Evolutionary conservation across 2,113 vertebrate species (phyloP).

Genomic region (Nesoenas mayeri): DNA sequence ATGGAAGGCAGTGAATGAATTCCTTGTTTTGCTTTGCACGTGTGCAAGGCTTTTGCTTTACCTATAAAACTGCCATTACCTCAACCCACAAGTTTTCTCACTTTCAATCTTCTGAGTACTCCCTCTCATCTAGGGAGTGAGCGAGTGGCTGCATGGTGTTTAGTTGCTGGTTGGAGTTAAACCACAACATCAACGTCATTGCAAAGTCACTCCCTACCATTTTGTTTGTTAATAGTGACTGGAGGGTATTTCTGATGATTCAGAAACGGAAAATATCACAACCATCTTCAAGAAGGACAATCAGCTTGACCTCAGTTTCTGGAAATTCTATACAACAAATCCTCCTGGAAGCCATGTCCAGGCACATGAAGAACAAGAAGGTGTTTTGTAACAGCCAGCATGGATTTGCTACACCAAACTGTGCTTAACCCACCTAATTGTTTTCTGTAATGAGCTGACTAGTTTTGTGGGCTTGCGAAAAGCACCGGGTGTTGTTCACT

Average conservation of each 20-base stretch:
- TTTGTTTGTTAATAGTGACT: neutral
- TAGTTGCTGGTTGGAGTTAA: no score
- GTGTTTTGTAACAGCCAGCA: neutral
- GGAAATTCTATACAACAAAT: neutral
- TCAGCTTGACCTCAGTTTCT: neutral
- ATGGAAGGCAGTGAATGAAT: no score
- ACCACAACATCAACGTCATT: neutral
- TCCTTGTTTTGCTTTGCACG: no score
- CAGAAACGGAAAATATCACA: neutral
- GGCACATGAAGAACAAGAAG: neutral
- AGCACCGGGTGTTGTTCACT: neutral
- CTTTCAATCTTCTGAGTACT: no score
- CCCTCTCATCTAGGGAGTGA: no score
- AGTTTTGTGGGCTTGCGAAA: neutral
- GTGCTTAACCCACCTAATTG: neutral
- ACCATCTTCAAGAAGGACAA: neutral
- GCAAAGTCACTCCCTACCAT: neutral
- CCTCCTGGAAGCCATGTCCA: neutral
- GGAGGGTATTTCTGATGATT: neutral
- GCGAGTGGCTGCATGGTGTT: no score
- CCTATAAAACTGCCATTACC: no score
- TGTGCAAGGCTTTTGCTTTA: no score
- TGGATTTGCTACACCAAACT: neutral
- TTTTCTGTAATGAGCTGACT: neutral
- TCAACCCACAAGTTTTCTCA: no score